Evolutionary conservation across 2,888 invertebrate species (phyloP).

Genomic region (Synergus itoensis): DNA sequence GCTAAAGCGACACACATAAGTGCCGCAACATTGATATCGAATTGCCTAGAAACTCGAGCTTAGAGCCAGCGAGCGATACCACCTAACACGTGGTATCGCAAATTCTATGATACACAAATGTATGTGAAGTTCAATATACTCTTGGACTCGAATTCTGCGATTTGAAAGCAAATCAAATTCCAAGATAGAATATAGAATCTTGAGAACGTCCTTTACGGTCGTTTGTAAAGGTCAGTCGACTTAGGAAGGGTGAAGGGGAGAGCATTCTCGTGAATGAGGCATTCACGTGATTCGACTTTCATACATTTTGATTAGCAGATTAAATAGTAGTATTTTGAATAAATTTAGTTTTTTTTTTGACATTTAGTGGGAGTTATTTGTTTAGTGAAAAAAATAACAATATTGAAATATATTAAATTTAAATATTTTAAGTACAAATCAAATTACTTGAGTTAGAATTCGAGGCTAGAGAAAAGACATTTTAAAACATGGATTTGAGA

Average conservation of each 20-base stretch:
- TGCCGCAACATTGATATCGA: slow-evolving; percentile 55
- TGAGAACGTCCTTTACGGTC: neutral
- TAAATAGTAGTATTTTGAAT: neutral
- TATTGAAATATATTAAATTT: too few species aligned
- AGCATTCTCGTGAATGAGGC: neutral
- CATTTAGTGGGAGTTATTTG: neutral
- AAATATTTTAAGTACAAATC: too few species aligned
- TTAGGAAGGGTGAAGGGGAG: neutral
- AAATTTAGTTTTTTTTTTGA: neutral
- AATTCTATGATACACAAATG: neutral
- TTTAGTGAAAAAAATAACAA: too few species aligned
- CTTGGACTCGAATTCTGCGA: neutral
- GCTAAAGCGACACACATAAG: slow-evolving; percentile 45
- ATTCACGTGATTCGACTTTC: neutral
- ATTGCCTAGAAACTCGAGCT: slow-evolving; percentile 63
- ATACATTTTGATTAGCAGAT: neutral
- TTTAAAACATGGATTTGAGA: too few species aligned
- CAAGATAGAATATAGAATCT: neutral
- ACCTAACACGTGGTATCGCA: neutral
- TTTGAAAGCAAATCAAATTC: neutral
- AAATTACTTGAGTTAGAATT: too few species aligned
- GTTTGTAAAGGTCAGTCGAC: neutral
- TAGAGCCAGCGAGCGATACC: too few species aligned
- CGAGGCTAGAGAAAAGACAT: too few species aligned
- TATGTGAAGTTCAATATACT: neutral